These are phyloP conservation scores for Saccostrea echinata DNA, from an alignment of 1,140 invertebrate genomes.

Conservation along the genomic window DNA sequence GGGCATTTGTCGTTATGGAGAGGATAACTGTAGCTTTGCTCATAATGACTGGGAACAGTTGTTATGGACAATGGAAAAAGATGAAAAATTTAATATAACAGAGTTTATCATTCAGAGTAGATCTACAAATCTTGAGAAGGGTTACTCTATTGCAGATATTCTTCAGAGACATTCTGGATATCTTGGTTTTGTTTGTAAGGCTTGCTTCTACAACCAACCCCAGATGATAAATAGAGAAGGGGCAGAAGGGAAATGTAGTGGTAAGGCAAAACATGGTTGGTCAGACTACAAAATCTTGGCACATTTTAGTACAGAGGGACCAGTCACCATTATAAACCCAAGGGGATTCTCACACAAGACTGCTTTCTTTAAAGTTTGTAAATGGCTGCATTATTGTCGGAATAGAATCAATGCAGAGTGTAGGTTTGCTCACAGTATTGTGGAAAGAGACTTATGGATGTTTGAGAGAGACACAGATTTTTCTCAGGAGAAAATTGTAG, in stretches of 20 bases:
- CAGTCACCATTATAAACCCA: constrained; percentile 68
- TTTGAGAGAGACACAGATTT: constrained; percentile 71
- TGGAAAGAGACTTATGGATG: constrained; percentile 77
- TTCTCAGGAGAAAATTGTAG: constrained; percentile 68
- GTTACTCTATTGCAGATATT: constrained; percentile 64
- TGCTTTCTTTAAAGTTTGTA: constrained; percentile 75
- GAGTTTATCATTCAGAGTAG: constrained; percentile 73
- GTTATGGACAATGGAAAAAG: constrained; percentile 76
- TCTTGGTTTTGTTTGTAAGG: constrained; percentile 72
- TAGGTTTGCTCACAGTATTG: constrained; percentile 74
- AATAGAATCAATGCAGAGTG: constrained; percentile 64
- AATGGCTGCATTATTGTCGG: constrained; percentile 68
- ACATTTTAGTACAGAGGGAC: constrained; percentile 63
- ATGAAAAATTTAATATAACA: constrained; percentile 70
- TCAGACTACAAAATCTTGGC: constrained; percentile 67
- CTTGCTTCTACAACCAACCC: constrained; percentile 68
- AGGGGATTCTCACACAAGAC: constrained; percentile 71
- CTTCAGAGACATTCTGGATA: constrained; percentile 69
- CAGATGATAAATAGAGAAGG: constrained; percentile 58
- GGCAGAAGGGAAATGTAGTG: constrained; percentile 58
- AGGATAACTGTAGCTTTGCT: constrained; percentile 73
- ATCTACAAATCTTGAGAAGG: constrained; percentile 45
- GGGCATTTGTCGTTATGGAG: constrained; percentile 66
- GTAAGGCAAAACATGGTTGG: constrained; percentile 68
- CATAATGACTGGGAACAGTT: constrained; percentile 73